A percentile compares a stretch with the other conserved stretches of the same genome.
Evolutionary conservation across 2,797 vertebrate species (phyloP).

Genomic region (Lacerta agilis): DNA sequence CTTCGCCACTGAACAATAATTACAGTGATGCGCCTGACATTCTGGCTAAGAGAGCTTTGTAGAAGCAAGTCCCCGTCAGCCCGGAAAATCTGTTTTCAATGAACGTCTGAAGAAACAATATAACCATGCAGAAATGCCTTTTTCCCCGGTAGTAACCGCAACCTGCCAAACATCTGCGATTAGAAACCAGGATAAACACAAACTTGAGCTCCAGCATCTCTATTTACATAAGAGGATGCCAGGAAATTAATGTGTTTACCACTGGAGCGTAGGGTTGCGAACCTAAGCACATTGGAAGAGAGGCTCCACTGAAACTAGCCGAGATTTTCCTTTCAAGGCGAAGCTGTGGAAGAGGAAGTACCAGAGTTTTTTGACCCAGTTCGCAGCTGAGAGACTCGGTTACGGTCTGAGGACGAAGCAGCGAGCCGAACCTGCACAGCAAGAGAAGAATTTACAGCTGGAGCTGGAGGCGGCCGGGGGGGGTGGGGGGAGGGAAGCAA

Average conservation of each 20-base stretch:
- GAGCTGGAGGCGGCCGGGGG: not conserved
- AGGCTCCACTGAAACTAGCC: not conserved
- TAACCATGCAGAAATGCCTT: not conserved
- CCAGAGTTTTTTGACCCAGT: not conserved
- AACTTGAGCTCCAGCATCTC: not conserved
- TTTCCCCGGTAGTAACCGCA: not conserved
- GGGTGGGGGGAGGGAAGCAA: not conserved
- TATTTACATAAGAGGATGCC: not conserved
- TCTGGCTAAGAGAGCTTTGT: not conserved
- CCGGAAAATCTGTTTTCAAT: not conserved
- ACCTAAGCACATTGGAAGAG: not conserved
- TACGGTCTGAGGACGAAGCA: not conserved
- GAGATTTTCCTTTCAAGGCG: not conserved
- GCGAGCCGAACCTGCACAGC: not conserved
- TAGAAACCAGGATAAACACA: not conserved
- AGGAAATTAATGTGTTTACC: not conserved
- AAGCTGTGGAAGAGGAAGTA: not conserved
- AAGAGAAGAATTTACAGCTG: not conserved
- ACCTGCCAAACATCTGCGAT: slow-evolving; percentile 2
- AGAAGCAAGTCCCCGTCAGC: not conserved
- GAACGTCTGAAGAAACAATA: not conserved
- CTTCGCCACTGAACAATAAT: not conserved
- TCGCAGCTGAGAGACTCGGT: not conserved
- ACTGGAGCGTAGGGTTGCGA: too few species aligned
- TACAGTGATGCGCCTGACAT: not conserved